Evolutionary conservation across 53 echinoderm and acorn worm genomes (phyloP).

Genomic region (Echinarachnius parma): DNA sequence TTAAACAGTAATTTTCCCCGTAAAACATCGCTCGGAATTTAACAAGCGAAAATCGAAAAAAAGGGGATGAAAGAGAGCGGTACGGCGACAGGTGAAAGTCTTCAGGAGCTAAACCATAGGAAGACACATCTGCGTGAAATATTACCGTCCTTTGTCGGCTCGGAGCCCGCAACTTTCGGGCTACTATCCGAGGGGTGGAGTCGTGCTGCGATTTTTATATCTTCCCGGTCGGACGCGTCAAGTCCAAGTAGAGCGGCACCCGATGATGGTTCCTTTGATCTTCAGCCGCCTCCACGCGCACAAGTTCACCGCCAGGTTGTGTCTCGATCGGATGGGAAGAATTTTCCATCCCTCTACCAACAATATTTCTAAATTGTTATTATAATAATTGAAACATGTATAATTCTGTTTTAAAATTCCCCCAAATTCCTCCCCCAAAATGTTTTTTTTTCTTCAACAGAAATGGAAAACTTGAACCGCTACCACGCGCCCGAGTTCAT

Average conservation of each 20-base stretch:
- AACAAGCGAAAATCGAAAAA: too few species aligned
- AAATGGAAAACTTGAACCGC: background rate
- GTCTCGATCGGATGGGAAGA: background rate
- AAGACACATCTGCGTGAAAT: slow-evolving; percentile 49
- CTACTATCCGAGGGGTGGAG: slow-evolving; percentile 43
- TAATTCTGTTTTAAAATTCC: too few species aligned
- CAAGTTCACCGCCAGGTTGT: background rate
- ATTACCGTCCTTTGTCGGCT: slow-evolving; percentile 44
- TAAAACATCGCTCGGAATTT: too few species aligned
- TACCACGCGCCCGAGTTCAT: too few species aligned
- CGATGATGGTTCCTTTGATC: slow-evolving; percentile 35
- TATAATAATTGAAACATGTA: too few species aligned
- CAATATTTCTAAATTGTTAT: background rate
- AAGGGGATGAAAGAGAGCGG: too few species aligned
- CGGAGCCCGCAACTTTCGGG: slow-evolving; percentile 25
- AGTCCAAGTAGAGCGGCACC: slow-evolving; percentile 9
- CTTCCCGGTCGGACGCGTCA: slow-evolving; percentile 35
- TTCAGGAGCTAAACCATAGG: slow-evolving; percentile 34
- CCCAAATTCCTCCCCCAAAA: background rate
- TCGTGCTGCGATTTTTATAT: slow-evolving; percentile 46
- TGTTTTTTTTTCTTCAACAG: background rate
- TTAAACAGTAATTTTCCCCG: too few species aligned
- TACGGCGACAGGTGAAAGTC: slow-evolving; percentile 44
- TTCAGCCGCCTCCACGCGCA: slow-evolving; percentile 43
- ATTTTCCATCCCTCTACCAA: background rate